Evolutionary conservation across 2,113 vertebrate genomes (phyloP).

Genomic region (Motacilla tschutschensis): DNA sequence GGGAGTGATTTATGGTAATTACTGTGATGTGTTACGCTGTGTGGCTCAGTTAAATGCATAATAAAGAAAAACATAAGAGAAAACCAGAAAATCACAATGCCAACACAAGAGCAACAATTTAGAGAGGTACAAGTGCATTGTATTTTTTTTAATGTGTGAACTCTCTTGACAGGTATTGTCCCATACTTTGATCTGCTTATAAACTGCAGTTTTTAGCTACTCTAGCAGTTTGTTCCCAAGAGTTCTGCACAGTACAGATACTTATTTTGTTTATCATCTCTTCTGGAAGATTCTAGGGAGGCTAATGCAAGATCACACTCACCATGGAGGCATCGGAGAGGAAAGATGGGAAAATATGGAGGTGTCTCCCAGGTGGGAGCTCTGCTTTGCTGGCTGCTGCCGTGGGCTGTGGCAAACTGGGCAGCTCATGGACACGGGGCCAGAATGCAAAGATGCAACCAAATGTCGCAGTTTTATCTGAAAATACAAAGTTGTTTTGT

Average conservation of each 20-base stretch:
- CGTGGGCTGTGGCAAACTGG: neutral
- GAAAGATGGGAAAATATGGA: neutral
- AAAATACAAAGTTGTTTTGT: constrained; percentile 42
- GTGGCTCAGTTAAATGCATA: neutral
- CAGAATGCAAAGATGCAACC: constrained; percentile 12
- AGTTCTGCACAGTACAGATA: neutral
- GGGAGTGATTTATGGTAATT: neutral
- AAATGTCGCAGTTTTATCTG: neutral
- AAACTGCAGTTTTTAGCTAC: neutral
- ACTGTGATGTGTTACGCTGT: neutral
- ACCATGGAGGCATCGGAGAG: accelerated
- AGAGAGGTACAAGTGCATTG: neutral
- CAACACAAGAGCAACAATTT: neutral
- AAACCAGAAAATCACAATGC: neutral
- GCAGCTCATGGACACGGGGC: neutral
- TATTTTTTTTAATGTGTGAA: neutral
- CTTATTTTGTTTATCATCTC: neutral
- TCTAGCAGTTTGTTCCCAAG: neutral
- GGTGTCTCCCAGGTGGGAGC: neutral
- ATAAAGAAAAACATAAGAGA: neutral
- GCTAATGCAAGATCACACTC: neutral
- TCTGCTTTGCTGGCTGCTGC: neutral
- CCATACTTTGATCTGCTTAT: neutral
- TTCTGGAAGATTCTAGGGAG: neutral
- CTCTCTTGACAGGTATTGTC: neutral